Evolutionary conservation across 2,888 invertebrate genomes (phyloP), one percentile per base, ranked within the genome.

Genomic region (Chrysina gloriosa): DNA sequence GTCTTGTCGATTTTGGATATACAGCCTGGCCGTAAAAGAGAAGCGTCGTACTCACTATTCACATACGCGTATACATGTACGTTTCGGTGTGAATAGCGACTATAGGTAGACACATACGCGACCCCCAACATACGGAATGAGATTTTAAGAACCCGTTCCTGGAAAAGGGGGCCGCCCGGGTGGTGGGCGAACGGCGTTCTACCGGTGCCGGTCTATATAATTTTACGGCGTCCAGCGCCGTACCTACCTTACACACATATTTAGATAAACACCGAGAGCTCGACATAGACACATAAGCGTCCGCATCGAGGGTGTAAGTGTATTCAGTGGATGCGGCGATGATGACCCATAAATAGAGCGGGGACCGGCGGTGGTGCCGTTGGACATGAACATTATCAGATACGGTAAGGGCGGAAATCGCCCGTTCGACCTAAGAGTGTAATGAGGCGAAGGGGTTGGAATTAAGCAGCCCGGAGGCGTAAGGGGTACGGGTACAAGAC

Each of bases 371-470:
- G 64, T 31, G 64, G 61, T 50, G 56, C 48, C 29, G 61, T 65
- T 34, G 54, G 65, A 65, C 64, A 67, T 50, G 70, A 67, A 75
- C 76, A 79, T 80, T 80, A 81, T 81, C 80, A 79, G 79, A 80
- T 80, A 77, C 76, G 74, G 72, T 81, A 81, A 77, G 80, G 82
- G 73, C 76, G 80, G 77, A 78, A 81, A 80, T 82, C 81, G 82
- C 77, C 74, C 73, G 78, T 73, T 65, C 75, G 74, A 77, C 77
- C 81, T 81, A 81, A 82, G 81, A 81, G 82, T 80, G 81, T 81
- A 81, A 82, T 81, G 81, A 81, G 81, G 81, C 81, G 80, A 79
- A 79, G 81, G 80, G 80, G 79, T 78, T 77, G 78, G 78, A 79
- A 80, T 79, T 80, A 79, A 78, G 78, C 77, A 77, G 75, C 74